Percentiles rank a stretch among this genome's conserved stretches.
Conservation (phyloP, 35 echinoderm and acorn worm species). For the Anneissia japonica region DNA sequence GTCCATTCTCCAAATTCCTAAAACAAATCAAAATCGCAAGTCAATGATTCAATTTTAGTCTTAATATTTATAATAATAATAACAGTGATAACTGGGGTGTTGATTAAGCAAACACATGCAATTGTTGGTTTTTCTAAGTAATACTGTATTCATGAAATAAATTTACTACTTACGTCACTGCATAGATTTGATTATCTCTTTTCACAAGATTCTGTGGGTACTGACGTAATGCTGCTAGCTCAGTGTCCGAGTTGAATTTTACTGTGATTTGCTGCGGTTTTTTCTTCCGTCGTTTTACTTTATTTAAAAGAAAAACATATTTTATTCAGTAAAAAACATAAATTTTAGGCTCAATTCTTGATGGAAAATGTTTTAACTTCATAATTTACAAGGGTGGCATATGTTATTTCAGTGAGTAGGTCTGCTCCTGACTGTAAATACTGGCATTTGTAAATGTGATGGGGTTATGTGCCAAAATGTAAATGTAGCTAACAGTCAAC, state of each 20-base stretch:
- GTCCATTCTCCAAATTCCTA: slow-evolving; percentile 49
- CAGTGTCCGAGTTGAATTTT: slow-evolving; percentile 39
- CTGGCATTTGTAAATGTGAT: too few species aligned
- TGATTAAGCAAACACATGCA: too few species aligned
- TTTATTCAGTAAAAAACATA: neutral
- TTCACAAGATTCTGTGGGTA: slow-evolving; percentile 58
- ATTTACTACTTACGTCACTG: slow-evolving; percentile 66
- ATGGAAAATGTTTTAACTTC: neutral
- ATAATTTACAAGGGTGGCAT: too few species aligned
- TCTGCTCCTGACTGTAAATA: too few species aligned
- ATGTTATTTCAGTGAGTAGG: too few species aligned
- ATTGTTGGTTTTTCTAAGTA: neutral
- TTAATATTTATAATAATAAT: too few species aligned
- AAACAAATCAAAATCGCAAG: neutral
- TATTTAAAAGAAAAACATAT: slow-evolving; percentile 16
- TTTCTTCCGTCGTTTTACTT: neutral
- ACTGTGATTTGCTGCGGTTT: neutral
- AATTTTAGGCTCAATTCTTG: neutral
- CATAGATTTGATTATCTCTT: slow-evolving; percentile 77
- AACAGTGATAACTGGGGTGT: too few species aligned
- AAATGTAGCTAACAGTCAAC: too few species aligned
- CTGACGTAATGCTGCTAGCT: slow-evolving; percentile 68
- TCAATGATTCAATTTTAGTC: too few species aligned
- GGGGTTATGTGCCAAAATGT: too few species aligned
- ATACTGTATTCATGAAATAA: neutral